A percentile compares a stretch with the other conserved stretches of the same genome.
These are phyloP conservation scores for Melinopterus prodromus DNA, from an alignment of 2,888 invertebrate genomes.

Conservation along the genomic window DNA sequence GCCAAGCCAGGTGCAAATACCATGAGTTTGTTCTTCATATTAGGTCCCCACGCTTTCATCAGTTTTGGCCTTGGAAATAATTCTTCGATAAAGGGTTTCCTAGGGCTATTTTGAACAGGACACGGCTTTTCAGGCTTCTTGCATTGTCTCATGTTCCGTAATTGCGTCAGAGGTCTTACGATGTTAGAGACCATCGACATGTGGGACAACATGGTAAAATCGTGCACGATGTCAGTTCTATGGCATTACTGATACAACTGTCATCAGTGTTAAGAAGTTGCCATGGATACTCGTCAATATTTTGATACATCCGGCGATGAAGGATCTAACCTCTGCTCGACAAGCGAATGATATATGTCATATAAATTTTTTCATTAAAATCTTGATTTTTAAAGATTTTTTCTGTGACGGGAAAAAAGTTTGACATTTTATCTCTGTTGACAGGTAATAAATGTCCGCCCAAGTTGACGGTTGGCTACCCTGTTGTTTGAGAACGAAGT, in stretches of 20 bases:
- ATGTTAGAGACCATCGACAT: background rate
- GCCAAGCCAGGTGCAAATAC: background rate
- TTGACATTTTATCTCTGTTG: no score
- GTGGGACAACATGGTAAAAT: background rate
- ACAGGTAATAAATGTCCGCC: no score
- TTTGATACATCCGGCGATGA: background rate
- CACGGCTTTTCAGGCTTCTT: background rate
- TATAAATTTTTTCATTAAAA: no score
- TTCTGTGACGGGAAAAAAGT: no score
- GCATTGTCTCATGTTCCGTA: background rate
- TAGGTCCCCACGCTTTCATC: background rate
- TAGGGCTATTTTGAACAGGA: background rate
- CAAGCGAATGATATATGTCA: no score
- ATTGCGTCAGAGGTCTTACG: background rate
- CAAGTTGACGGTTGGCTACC: no score
- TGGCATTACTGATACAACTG: background rate
- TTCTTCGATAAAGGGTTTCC: background rate
- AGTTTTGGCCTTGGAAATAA: background rate
- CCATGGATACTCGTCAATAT: background rate
- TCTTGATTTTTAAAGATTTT: no score
- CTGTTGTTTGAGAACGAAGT: no score
- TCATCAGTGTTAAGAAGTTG: background rate
- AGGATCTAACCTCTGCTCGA: no score
- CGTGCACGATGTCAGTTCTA: background rate
- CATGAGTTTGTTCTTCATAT: background rate